Conservation (phyloP, 1,140 invertebrate species). For the Bombus pascuorum region DNA sequence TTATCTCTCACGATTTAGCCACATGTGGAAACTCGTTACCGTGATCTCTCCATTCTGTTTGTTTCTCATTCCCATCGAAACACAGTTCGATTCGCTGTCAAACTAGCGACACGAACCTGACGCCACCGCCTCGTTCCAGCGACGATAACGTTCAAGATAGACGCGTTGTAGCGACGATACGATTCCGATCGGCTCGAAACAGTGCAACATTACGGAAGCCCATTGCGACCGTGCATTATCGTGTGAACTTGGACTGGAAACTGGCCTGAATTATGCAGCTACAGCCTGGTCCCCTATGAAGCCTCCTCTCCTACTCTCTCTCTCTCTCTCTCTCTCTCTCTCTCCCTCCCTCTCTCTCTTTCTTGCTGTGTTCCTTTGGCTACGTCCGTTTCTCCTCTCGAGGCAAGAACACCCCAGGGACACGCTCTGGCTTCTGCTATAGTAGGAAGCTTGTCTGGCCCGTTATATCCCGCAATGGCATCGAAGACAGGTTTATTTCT, state of each 20-base stretch:
- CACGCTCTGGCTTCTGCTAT: constrained; percentile 46
- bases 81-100: not conserved
- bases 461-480: constrained; percentile 64
- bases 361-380: not conserved
- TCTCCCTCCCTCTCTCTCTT: not conserved
- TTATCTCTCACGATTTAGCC: not conserved
- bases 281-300: constrained; percentile 39
- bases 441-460: constrained; percentile 64
- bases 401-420: constrained; percentile 65
- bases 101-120: constrained; percentile 12
- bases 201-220: constrained; percentile 23
- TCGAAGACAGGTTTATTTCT: constrained; percentile 71
- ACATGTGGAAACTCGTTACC: not conserved
- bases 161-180: constrained; percentile 15
- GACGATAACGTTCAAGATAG: constrained; percentile 26
- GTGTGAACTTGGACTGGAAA: constrained; percentile 58
- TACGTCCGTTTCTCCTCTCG: constrained; percentile 7
- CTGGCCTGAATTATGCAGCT: constrained; percentile 65
- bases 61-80: not conserved
- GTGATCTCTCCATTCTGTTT: not conserved
- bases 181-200: constrained; percentile 44
- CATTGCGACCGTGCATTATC: constrained; percentile 55
- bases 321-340: constrained; percentile 4
- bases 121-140: not conserved
- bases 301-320: constrained; percentile 5